These are phyloP conservation scores for Palythoa heliodiscus DNA, from an alignment of 92 coral and sea anemone genomes.

Conservation along the genomic window DNA sequence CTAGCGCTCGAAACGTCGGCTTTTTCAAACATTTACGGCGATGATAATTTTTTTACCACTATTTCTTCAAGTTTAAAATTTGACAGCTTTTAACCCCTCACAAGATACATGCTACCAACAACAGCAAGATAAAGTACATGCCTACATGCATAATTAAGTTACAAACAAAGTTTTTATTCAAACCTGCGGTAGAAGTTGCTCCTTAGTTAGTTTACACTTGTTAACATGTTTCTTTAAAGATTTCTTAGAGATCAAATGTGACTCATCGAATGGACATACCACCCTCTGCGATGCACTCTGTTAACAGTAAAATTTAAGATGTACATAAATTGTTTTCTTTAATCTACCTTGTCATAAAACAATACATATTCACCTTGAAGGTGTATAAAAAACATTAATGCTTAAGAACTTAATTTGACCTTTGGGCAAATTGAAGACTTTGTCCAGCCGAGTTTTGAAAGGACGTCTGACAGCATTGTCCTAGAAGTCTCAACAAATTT, in stretches of 20 bases:
- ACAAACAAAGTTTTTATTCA: not conserved
- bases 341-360: no score
- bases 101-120: no score
- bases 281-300: not conserved
- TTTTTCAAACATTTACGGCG: no score
- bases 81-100: no score
- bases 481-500: conserved; percentile 15
- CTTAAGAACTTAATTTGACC: not conserved
- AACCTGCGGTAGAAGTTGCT: conserved; percentile 23
- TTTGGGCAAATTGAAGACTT: conserved; percentile 9
- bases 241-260: conserved; percentile 21
- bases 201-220: conserved; percentile 20
- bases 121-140: no score
- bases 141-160: no score
- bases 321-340: no score
- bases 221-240: conserved; percentile 26
- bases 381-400: not conserved
- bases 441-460: conserved; percentile 41
- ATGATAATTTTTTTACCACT: no score
- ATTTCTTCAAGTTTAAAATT: no score
- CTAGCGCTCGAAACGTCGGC: no score
- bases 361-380: no score
- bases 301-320: not conserved
- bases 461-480: conserved; percentile 5
- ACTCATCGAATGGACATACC: conserved; percentile 35